Percentiles rank a stretch among this genome's conserved stretches.
These are phyloP conservation scores for Rattus norvegicus DNA, from an alignment of 2,113 vertebrate genomes.

Conservation along the genomic window DNA sequence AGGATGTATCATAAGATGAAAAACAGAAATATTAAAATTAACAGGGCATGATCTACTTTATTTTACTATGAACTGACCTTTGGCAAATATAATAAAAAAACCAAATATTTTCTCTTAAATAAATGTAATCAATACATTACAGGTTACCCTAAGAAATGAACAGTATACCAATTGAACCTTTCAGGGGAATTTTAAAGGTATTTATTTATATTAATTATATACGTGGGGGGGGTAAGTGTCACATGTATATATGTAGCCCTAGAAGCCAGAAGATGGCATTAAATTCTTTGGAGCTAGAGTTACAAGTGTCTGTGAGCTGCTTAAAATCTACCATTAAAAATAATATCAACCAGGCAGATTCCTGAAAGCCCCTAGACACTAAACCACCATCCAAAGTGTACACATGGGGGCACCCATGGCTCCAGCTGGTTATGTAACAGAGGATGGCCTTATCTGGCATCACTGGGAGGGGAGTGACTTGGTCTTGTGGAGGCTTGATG, in stretches of 20 bases:
- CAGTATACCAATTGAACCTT: not conserved
- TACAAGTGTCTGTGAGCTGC: not conserved
- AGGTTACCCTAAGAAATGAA: not conserved
- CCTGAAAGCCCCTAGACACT: too few species aligned
- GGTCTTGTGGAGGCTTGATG: too few species aligned
- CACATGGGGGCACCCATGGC: too few species aligned
- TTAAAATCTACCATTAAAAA: not conserved
- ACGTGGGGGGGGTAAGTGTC: not conserved
- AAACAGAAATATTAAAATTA: slow-evolving; percentile 23
- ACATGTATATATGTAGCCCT: not conserved
- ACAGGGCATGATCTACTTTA: not conserved
- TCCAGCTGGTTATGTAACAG: too few species aligned
- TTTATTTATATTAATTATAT: not conserved
- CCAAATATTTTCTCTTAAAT: not conserved
- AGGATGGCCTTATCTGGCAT: too few species aligned
- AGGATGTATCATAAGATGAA: not conserved
- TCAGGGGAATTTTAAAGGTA: not conserved
- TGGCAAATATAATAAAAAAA: not conserved
- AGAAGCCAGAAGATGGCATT: not conserved
- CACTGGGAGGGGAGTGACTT: too few species aligned
- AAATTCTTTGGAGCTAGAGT: not conserved
- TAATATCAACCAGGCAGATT: not conserved
- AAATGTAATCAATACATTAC: not conserved
- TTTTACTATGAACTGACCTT: not conserved
- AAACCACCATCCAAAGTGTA: too few species aligned